Conservation (phyloP, 2,797 vertebrate genomes). For the Sebastes taczanowskii region DNA sequence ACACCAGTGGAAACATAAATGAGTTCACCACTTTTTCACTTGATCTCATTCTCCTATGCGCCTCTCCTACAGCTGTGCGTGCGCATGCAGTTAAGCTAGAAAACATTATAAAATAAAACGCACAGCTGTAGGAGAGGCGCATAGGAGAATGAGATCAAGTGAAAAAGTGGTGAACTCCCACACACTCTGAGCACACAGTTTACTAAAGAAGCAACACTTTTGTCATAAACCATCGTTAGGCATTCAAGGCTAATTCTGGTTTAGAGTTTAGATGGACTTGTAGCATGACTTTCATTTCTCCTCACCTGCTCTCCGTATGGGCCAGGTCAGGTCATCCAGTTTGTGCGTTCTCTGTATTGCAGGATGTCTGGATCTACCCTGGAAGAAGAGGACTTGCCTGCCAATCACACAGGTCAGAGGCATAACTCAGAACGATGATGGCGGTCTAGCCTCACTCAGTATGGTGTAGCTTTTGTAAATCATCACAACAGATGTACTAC, state of each 20-base stretch:
- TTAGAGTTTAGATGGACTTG: neutral
- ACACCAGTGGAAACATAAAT: neutral
- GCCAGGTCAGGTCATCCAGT: neutral
- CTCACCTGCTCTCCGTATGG: neutral
- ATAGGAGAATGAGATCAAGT: too few species aligned
- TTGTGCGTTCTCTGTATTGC: conserved; percentile 11
- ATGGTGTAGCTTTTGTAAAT: neutral
- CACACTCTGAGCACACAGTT: neutral
- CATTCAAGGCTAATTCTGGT: neutral
- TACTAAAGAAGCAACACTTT: neutral
- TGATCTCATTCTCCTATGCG: too few species aligned
- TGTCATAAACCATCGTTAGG: neutral
- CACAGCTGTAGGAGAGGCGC: neutral
- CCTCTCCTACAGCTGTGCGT: neutral
- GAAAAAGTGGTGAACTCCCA: too few species aligned
- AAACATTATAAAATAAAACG: neutral
- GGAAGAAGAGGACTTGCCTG: conserved; percentile 65
- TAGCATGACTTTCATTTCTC: neutral
- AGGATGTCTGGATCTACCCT: conserved; percentile 61
- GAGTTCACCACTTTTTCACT: neutral
- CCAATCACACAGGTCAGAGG: conserved; percentile 66
- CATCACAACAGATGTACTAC: neutral
- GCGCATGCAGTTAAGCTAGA: neutral
- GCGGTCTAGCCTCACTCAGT: neutral
- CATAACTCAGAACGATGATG: neutral